These are phyloP conservation scores for Cichlasoma orientale DNA, from an alignment of 2,797 vertebrate species.

Conservation along the genomic window DNA sequence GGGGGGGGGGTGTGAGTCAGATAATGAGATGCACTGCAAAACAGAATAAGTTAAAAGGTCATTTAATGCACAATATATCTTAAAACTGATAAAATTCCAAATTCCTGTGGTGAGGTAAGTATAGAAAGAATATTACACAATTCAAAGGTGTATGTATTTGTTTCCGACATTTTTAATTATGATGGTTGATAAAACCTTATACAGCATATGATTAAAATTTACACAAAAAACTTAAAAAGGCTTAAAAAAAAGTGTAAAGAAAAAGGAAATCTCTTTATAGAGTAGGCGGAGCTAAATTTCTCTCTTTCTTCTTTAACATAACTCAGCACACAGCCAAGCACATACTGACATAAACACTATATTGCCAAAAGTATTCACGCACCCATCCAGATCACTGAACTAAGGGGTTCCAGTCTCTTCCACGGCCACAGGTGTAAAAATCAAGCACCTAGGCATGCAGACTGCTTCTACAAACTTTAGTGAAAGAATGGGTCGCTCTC, in stretches of 20 bases:
- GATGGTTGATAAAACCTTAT: background rate
- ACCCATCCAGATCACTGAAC: no score
- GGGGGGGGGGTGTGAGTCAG: background rate
- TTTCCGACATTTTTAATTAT: background rate
- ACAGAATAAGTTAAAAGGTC: background rate
- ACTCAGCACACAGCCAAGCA: background rate
- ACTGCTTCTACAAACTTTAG: no score
- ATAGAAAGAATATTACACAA: no score
- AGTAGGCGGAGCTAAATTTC: rapidly evolving
- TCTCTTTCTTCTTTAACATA: background rate
- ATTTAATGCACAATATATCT: background rate
- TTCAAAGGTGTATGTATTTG: background rate
- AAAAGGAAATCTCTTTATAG: no score
- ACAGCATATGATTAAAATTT: background rate
- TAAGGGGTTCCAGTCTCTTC: no score
- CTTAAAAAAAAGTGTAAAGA: background rate
- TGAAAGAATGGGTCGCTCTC: no score
- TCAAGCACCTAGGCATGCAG: no score
- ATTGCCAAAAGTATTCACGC: no score
- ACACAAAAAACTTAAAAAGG: rapidly evolving
- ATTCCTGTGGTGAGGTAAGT: background rate
- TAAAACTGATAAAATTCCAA: background rate
- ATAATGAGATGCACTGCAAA: constrained; percentile 6
- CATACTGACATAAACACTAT: background rate
- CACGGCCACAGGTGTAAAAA: no score